Evolutionary conservation across 2,113 vertebrate genomes (phyloP).

Genomic region (Cisticola juncidis): DNA sequence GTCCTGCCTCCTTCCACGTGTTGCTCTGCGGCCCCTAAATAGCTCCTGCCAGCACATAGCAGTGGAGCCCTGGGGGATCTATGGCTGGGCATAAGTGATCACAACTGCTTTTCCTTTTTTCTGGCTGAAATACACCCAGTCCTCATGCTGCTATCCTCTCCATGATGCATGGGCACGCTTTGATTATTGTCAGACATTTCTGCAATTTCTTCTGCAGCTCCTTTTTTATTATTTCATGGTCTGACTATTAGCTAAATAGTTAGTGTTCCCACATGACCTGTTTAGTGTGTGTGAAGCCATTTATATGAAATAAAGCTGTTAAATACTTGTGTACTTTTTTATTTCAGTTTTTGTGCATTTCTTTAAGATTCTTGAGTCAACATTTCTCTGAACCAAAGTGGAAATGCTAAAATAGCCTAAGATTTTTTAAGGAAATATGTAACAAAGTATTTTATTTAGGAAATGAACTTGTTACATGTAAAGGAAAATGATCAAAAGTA

Average conservation of each 20-base stretch:
- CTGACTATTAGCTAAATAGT: not conserved
- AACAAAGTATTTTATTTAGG: not conserved
- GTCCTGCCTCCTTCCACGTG: not conserved
- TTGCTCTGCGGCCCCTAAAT: not conserved
- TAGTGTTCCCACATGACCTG: not conserved
- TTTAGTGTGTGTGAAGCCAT: not conserved
- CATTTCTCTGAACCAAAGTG: not conserved
- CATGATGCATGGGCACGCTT: not conserved
- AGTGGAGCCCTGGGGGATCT: not conserved
- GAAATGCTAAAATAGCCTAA: not conserved
- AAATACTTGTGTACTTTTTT: not conserved
- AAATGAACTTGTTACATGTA: not conserved
- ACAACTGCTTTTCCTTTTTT: not conserved
- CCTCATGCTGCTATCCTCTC: rapidly evolving
- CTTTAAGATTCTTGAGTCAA: not conserved
- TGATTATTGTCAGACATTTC: not conserved
- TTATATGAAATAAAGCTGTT: not conserved
- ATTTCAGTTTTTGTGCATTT: not conserved
- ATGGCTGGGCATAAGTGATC: not conserved
- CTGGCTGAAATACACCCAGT: not conserved
- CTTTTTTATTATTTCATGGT: not conserved
- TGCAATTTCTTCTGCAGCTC: not conserved
- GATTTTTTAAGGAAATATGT: not conserved
- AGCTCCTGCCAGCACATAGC: not conserved
- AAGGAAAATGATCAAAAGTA: not conserved